Conservation (phyloP, 2,888 invertebrate species). For the Spialia ferax region DNA sequence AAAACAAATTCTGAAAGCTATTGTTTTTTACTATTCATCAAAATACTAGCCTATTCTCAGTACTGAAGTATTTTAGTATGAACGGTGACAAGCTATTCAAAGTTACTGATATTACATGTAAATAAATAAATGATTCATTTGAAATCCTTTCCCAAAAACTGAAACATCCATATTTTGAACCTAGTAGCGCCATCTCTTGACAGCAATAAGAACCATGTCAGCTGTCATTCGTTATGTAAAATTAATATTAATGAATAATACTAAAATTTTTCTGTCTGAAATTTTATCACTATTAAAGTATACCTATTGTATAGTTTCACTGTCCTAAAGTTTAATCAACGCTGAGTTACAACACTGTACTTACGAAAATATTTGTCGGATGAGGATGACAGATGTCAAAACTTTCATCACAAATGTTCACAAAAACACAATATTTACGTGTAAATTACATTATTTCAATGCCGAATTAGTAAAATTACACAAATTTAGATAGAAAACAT, state of each 20-base stretch:
- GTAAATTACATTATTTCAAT: conserved; percentile 46
- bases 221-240: neutral
- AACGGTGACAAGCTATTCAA: too few species aligned
- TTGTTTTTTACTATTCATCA: too few species aligned
- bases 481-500: conserved; percentile 55
- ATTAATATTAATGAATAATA: neutral
- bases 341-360: conserved; percentile 48
- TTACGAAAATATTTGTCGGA: conserved; percentile 66
- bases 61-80: too few species aligned
- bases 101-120: too few species aligned
- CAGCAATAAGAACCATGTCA: neutral
- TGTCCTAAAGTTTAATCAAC: neutral
- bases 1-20: too few species aligned
- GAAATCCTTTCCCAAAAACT: neutral
- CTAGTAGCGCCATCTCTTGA: conserved; percentile 8
- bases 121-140: neutral
- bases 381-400: conserved; percentile 84
- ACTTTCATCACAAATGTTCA: conserved; percentile 81
- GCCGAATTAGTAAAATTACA: conserved; percentile 50
- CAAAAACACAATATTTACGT: conserved; percentile 65
- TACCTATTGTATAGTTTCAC: neutral
- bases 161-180: neutral
- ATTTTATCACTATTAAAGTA: neutral
- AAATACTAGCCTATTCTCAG: too few species aligned
- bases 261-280: neutral